A percentile compares a stretch with the other conserved stretches of the same genome.
Conservation (phyloP, 2,888 invertebrate genomes). For the Megaustenia siamemsis region DNA sequence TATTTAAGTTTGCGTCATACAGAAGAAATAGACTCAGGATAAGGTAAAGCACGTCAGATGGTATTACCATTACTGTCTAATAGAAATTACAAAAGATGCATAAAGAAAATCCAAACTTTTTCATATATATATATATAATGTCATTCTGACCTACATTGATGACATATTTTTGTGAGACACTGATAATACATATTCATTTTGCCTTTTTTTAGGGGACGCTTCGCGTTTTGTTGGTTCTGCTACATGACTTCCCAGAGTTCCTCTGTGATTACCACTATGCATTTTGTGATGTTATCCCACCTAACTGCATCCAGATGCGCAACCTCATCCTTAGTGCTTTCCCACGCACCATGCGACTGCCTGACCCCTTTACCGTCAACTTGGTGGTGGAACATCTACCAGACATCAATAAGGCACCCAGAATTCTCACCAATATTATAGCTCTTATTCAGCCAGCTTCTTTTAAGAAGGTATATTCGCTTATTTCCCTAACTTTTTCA, state of each 20-base stretch:
- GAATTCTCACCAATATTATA: constrained; percentile 92
- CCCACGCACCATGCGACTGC: constrained; percentile 97
- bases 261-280: constrained; percentile 99
- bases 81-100: too few species aligned
- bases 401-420: constrained; percentile 83
- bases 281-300: constrained; percentile 99
- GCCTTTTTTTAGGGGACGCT: constrained; percentile 85
- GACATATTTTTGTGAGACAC: too few species aligned
- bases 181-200: neutral
- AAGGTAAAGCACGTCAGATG: too few species aligned
- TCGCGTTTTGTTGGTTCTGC: constrained; percentile 93
- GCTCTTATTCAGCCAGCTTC: constrained; percentile 91
- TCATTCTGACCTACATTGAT: neutral
- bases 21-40: too few species aligned
- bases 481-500: too few species aligned
- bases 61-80: too few species aligned
- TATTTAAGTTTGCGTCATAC: too few species aligned
- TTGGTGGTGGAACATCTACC: constrained; percentile 84
- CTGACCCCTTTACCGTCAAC: constrained; percentile 99
- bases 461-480: constrained; percentile 88
- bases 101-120: neutral
- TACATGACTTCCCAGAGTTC: constrained; percentile 99
- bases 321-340: constrained; percentile 98
- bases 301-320: constrained; percentile 98
- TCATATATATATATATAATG: neutral